Conservation (phyloP, 2,797 vertebrate species). For the Apodemus agrarius region DNA sequence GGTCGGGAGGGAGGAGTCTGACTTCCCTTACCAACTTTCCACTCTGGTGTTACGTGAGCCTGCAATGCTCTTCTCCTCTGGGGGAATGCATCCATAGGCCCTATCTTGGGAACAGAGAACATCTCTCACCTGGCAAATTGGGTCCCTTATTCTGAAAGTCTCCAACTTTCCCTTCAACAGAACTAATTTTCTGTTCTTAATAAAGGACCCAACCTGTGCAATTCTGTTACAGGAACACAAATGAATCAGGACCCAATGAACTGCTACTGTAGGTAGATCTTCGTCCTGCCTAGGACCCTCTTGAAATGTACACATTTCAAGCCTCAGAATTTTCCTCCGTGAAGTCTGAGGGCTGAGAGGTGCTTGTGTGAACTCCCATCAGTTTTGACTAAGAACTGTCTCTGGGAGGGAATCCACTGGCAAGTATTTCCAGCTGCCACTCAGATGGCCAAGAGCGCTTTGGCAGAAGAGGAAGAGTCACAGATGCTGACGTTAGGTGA, state of each 20-base stretch:
- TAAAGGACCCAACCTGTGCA: background rate
- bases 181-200: background rate
- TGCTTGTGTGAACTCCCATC: background rate
- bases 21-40: background rate
- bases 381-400: background rate
- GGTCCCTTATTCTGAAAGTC: background rate
- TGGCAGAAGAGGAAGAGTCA: background rate
- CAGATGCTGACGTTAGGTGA: background rate
- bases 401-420: rapidly evolving
- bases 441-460: background rate
- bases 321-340: background rate
- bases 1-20: background rate
- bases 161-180: background rate
- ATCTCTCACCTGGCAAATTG: background rate
- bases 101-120: background rate
- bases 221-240: background rate
- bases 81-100: background rate
- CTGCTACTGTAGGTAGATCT: background rate
- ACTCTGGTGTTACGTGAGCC: background rate
- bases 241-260: background rate
- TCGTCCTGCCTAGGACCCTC: background rate
- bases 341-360: background rate
- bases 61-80: background rate
- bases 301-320: background rate
- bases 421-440: background rate